A percentile compares a stretch with the other conserved stretches of the same genome.
These are phyloP conservation scores for Hippocampus barbouri DNA, from an alignment of 2,113 vertebrate genomes.

Conservation along the genomic window DNA sequence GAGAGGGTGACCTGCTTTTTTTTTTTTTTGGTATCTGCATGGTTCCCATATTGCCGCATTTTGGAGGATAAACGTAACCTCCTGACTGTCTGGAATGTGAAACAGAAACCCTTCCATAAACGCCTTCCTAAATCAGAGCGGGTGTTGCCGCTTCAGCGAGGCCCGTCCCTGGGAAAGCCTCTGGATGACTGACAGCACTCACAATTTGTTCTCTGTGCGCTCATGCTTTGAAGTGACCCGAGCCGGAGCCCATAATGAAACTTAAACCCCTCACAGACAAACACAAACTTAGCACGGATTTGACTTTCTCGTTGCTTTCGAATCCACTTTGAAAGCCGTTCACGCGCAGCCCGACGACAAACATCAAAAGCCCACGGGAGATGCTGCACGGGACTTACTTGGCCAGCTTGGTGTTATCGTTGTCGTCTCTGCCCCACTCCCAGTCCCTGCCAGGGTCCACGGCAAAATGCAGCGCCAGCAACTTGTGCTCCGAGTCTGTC, in stretches of 20 bases:
- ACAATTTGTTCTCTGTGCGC: conserved; percentile 43
- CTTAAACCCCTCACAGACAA: conserved; percentile 31
- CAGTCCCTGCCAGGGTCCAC: conserved; percentile 95
- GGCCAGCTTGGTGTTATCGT: conserved; percentile 88
- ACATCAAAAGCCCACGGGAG: conserved; percentile 13
- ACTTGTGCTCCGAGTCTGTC: conserved; percentile 97
- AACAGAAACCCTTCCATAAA: conserved; percentile 51
- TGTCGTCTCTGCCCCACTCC: conserved; percentile 97
- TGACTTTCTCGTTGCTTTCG: conserved; percentile 10
- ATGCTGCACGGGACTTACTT: conserved; percentile 77
- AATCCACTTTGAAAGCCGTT: conserved; percentile 7
- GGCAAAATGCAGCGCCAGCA: conserved; percentile 95
- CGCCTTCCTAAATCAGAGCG: conserved; percentile 36
- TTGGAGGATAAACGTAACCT: conserved; percentile 27
- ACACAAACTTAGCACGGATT: conserved; percentile 15
- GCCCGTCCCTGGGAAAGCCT: conserved; percentile 40
- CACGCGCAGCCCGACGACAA: conserved; percentile 21
- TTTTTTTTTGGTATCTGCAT: conserved; percentile 7
- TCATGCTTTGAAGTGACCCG: conserved; percentile 42
- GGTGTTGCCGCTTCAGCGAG: conserved; percentile 37
- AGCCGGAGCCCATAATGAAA: conserved; percentile 35
- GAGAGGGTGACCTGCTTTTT: neutral
- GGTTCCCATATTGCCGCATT: conserved; percentile 25
- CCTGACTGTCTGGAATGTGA: conserved; percentile 50
- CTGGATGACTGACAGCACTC: conserved; percentile 39